phyloP scores from a whole-genome alignment of 2,888 invertebrate genomes.

The Bellardia pandia region DNA sequence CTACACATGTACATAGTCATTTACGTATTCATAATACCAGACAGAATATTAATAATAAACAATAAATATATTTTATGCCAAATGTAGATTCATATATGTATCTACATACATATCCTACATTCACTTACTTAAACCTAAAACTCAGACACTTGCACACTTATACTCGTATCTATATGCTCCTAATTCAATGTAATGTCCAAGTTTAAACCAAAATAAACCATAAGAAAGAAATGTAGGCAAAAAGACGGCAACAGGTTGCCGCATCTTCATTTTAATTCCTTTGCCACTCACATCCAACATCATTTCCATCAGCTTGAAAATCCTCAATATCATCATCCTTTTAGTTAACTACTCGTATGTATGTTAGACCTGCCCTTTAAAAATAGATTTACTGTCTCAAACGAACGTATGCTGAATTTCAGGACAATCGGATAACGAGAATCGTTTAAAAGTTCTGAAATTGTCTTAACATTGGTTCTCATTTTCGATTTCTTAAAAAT shows the following conservation, averaged over 20 bases:
- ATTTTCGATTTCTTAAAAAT: too few relatives aligned
- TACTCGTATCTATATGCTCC: not conserved
- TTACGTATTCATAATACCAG: not conserved
- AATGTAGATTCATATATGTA: not conserved
- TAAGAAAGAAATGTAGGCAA: not conserved
- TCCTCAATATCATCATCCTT: slow-evolving; percentile 20
- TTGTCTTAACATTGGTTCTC: too few relatives aligned
- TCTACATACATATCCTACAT: not conserved
- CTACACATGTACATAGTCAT: not conserved
- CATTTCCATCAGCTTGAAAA: slow-evolving; percentile 32
- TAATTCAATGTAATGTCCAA: not conserved
- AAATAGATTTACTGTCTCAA: too few relatives aligned
- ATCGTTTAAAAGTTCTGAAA: too few relatives aligned
- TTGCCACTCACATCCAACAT: slow-evolving; percentile 24
- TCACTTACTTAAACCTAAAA: not conserved
- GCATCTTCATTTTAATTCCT: slow-evolving; percentile 25
- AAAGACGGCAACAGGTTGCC: slow-evolving; percentile 30
- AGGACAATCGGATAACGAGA: too few relatives aligned
- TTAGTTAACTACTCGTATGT: too few relatives aligned
- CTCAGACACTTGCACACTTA: not conserved
- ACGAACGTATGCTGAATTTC: too few relatives aligned
- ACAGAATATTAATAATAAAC: slow-evolving; percentile 29
- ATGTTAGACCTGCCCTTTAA: too few relatives aligned
- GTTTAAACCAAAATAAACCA: slow-evolving; percentile 30
- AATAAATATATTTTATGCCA: slow-evolving; percentile 32